These are phyloP conservation scores for Physocephala rufipes DNA, from an alignment of 2,888 invertebrate species.

Conservation along the genomic window DNA sequence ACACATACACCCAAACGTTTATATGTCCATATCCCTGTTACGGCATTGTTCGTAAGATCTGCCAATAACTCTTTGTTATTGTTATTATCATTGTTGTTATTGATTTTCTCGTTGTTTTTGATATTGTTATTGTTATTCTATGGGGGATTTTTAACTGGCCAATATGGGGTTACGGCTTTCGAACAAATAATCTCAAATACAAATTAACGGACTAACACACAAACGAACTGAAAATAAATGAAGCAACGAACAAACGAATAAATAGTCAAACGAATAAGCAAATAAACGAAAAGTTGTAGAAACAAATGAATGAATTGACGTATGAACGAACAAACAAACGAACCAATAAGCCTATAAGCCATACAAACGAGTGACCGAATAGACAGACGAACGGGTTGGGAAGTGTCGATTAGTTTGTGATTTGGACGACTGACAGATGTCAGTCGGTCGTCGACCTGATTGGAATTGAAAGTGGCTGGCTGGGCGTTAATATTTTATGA, in stretches of 20 bases:
- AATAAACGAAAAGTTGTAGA: too few relatives aligned
- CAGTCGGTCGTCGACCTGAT: slow-evolving; percentile 4
- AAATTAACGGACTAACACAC: background rate
- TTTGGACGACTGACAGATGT: slow-evolving; percentile 22
- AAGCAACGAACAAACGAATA: too few relatives aligned
- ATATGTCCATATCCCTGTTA: too few relatives aligned
- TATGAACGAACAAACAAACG: background rate
- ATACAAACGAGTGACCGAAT: background rate
- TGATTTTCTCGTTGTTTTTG: background rate
- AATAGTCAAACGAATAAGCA: too few relatives aligned
- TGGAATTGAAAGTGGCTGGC: slow-evolving; percentile 23
- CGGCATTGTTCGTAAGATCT: background rate
- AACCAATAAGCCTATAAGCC: background rate
- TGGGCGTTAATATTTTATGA: slow-evolving; percentile 28
- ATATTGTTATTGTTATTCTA: slow-evolving; percentile 6
- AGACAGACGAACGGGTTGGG: background rate
- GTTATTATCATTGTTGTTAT: background rate
- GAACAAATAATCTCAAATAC: background rate
- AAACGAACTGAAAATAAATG: background rate
- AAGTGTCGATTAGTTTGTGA: background rate
- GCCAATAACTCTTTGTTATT: background rate
- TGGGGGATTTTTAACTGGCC: slow-evolving; percentile 36
- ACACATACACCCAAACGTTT: too few relatives aligned
- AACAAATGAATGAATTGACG: background rate
- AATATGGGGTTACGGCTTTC: slow-evolving; percentile 35